A percentile compares a stretch with the other conserved stretches of the same genome.
Evolutionary conservation across 1,140 invertebrate species (phyloP).

Genomic region (Bombyx mori): ASM3026992v2 NC_085114.1:11273501-11274000

Average conservation of each 20-base stretch:
- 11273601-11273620: constrained; percentile 28
- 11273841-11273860: no score
- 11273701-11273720: constrained; percentile 48
- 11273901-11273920: background rate
- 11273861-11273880: constrained; percentile 8
- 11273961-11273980: background rate
- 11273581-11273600: constrained; percentile 24
- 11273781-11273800: no score
- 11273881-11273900: constrained; percentile 5
- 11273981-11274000: background rate
- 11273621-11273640: constrained; percentile 40
- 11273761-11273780: constrained; percentile 4
- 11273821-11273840: no score
- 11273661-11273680: constrained; percentile 60
- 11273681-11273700: constrained; percentile 62
- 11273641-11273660: constrained; percentile 47
- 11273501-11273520: constrained; percentile 15
- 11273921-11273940: constrained; percentile 2
- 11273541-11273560: constrained; percentile 27
- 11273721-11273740: constrained; percentile 51
- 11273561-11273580: constrained; percentile 29
- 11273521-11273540: constrained; percentile 31
- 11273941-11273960: background rate
- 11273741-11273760: constrained; percentile 43
- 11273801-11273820: no score